A percentile compares a stretch with the other conserved stretches of the same genome.
Conservation (phyloP, 2,888 invertebrate genomes). For the Synanthedon vespiformis region DNA sequence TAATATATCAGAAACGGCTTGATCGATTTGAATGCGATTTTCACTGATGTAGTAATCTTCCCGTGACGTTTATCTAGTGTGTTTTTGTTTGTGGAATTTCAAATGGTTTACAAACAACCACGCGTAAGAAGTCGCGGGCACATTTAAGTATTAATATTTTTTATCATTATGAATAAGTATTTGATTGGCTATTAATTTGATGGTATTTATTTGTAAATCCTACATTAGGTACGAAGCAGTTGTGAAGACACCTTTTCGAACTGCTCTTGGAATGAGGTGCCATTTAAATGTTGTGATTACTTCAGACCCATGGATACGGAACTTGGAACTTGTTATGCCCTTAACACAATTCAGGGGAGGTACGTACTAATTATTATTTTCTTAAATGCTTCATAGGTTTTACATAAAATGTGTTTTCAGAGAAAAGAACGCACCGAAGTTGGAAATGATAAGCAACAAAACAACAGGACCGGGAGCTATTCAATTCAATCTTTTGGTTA, state of each 20-base stretch:
- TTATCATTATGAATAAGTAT: too few species aligned
- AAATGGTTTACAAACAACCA: too few species aligned
- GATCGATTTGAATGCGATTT: too few species aligned
- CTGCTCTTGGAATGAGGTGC: conserved; percentile 73
- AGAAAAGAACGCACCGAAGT: conserved; percentile 41
- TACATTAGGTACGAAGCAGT: conserved; percentile 61
- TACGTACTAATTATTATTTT: conserved; percentile 14
- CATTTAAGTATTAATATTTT: not conserved
- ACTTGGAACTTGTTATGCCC: conserved; percentile 74
- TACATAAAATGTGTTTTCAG: conserved; percentile 22
- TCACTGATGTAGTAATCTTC: too few species aligned
- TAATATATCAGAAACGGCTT: too few species aligned
- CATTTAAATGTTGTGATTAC: conserved; percentile 75
- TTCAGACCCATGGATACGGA: conserved; percentile 76
- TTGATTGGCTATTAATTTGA: too few species aligned
- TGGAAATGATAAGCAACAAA: conserved; percentile 74
- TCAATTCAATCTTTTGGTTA: conserved; percentile 57
- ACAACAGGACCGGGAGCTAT: conserved; percentile 73
- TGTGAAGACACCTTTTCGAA: conserved; percentile 68
- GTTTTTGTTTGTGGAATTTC: too few species aligned
- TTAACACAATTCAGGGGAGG: conserved; percentile 75
- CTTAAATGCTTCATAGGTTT: not conserved
- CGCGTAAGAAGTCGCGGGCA: too few species aligned
- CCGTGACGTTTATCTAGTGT: too few species aligned
- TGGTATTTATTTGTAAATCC: not conserved